Evolutionary conservation across 2,797 vertebrate species (phyloP).

Genomic region (Aphelocoma californica): DNA sequence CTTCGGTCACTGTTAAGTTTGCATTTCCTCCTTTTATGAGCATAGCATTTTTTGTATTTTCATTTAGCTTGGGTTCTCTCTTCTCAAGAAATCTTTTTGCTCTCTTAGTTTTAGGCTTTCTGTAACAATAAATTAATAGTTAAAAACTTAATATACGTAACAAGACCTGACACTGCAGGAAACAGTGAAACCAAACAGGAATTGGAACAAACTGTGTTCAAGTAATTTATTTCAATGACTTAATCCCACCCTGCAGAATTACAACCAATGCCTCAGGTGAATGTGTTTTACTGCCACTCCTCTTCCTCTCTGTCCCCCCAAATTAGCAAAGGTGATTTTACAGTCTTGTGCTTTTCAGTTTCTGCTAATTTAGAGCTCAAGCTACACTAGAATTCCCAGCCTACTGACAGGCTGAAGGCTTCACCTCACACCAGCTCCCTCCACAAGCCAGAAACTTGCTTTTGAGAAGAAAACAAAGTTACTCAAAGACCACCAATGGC

Average conservation of each 20-base stretch:
- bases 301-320: background rate
- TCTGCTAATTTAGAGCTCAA: background rate
- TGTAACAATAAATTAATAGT: constrained; percentile 59
- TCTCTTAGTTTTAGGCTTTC: constrained; percentile 92
- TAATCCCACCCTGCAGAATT: background rate
- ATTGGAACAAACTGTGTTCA: background rate
- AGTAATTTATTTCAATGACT: background rate
- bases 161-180: background rate
- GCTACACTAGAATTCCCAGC: background rate
- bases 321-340: background rate
- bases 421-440: background rate
- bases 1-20: constrained; percentile 81
- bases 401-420: background rate
- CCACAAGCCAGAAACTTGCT: background rate
- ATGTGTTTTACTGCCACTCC: background rate
- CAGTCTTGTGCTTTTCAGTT: background rate
- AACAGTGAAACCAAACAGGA: background rate
- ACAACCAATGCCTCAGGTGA: background rate
- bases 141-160: background rate
- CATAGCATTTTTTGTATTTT: constrained; percentile 90
- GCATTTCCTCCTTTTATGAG: constrained; percentile 95
- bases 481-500: accelerated
- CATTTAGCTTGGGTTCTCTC: constrained; percentile 86
- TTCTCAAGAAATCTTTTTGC: constrained; percentile 91
- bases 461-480: background rate